A percentile compares a stretch with the other conserved stretches of the same genome.
Evolutionary conservation across 2,113 vertebrate genomes (phyloP).

Genomic region (Archocentrus centrarchus): DNA sequence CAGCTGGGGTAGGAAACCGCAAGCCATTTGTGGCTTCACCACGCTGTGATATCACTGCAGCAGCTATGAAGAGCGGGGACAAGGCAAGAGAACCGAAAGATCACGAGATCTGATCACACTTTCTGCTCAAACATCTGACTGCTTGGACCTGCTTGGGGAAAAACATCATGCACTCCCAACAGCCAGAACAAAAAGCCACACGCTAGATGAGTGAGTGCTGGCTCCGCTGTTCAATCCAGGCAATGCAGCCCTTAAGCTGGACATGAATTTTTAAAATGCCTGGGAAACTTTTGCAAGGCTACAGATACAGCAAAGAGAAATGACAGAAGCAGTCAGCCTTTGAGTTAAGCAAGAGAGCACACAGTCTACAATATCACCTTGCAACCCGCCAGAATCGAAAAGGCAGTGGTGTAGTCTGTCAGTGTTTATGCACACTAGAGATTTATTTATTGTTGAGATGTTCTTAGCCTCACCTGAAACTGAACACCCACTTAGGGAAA

Average conservation of each 20-base stretch:
- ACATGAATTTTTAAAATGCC: conserved; percentile 18
- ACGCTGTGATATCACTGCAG: conserved; percentile 45
- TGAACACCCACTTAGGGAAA: conserved; percentile 57
- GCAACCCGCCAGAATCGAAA: background rate
- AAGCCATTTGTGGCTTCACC: conserved; percentile 36
- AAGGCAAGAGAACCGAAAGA: background rate
- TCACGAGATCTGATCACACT: conserved; percentile 54
- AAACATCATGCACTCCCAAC: background rate
- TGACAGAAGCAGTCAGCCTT: background rate
- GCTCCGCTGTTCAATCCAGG: background rate
- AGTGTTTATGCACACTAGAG: conserved; percentile 29
- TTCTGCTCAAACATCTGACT: conserved; percentile 57
- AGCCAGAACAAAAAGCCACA: conserved; percentile 14
- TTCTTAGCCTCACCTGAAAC: conserved; percentile 50
- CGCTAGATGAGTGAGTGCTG: background rate
- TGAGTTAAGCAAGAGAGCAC: background rate
- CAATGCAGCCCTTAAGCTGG: background rate
- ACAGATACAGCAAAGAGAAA: background rate
- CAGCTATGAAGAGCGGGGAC: conserved; percentile 19
- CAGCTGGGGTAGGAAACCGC: conserved; percentile 40
- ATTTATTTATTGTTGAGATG: conserved; percentile 63
- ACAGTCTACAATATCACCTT: background rate
- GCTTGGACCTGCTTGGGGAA: background rate
- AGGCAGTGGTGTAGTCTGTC: background rate
- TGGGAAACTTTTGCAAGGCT: conserved; percentile 43